Base-by-base conservation (phyloP, 2,113 vertebrate species). In the Orientallactaga bullata region DNA sequence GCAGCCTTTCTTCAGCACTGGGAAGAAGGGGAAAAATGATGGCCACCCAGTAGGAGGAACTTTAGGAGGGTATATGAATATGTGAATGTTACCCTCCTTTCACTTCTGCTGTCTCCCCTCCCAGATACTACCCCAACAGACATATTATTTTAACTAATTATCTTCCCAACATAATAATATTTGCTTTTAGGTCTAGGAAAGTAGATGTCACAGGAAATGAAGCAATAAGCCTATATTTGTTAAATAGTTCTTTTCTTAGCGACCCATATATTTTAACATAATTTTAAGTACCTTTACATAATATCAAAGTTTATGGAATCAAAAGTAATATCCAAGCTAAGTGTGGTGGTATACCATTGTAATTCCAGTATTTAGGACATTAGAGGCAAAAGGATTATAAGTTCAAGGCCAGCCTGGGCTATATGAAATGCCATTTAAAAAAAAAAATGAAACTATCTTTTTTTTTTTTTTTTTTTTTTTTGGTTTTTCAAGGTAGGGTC, bases 221-320 rank as follows among this genome's bases (percentile, higher is more conserved):
- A 90, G 1, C 12, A 28, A 39, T 65, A 58, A 30, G 15, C 3
- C 60, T 81, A 28, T 15, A 37, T 10, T 58, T 23, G n/a, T 15
- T 21, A 10, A 61, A 32, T 7, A 12, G 7, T 83, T 85, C 23
- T 77, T 71, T 65, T 17, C 51, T 30, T 26, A 42, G 32, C 16
- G 0, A 65, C 15, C 35, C 30, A 51, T 11, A 66, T 15, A 2
- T 18, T 39, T 74, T 72, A 32, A 82, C 88, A 55, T 51, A 74
- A 47, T 66, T 94, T 91, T 76, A 88, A 95, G 11, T 69, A 63
- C 11, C 26, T 69, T 68, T 26, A 89, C 68, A 87, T 87, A 69
- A 74, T 58, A n/a, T 35, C 77, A 60, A 63, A 12, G 12, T 69
- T 73, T 92, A 76, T 26, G 4, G 87, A 78, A 35, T 37, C 28